A percentile compares a stretch with the other conserved stretches of the same genome.
Evolutionary conservation across 2,797 vertebrate genomes (phyloP).

Genomic region (Aeoliscus strigatus): DNA sequence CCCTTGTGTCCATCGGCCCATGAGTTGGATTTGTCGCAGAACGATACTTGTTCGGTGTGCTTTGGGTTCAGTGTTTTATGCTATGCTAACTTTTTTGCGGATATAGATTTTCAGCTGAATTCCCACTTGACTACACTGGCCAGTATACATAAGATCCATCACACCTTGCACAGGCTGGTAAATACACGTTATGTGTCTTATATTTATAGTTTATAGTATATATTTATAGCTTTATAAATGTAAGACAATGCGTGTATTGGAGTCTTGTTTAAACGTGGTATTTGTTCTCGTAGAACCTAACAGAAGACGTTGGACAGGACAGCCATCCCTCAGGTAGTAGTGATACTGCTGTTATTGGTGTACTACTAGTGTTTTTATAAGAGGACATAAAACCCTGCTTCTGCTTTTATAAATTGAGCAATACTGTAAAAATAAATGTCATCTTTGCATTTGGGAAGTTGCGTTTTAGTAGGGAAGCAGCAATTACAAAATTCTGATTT

Average conservation of each 20-base stretch:
- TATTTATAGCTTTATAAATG: too few relatives aligned
- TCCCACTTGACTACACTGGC: slow-evolving; percentile 98
- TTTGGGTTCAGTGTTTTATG: slow-evolving; percentile 5
- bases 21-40: slow-evolving; percentile 12
- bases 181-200: too few relatives aligned
- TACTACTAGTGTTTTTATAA: neutral
- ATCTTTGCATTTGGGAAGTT: too few relatives aligned
- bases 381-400: neutral
- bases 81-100: slow-evolving; percentile 14
- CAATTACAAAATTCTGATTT: too few relatives aligned
- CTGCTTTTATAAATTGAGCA: neutral
- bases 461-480: too few relatives aligned
- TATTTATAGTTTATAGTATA: too few relatives aligned
- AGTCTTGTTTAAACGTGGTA: slow-evolving; percentile 13
- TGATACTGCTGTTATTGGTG: neutral
- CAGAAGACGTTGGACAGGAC: slow-evolving; percentile 95
- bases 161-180: slow-evolving; percentile 99
- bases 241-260: neutral
- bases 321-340: slow-evolving; percentile 89
- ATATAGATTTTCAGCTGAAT: slow-evolving; percentile 96
- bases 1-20: slow-evolving; percentile 21
- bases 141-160: slow-evolving; percentile 99
- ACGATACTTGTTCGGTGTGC: slow-evolving; percentile 7
- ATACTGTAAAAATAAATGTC: neutral
- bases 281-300: slow-evolving; percentile 84